A percentile compares a stretch with the other conserved stretches of the same genome.
phyloP scores from a whole-genome alignment of 2,113 vertebrate genomes.

The Dasypus novemcinctus region DNA sequence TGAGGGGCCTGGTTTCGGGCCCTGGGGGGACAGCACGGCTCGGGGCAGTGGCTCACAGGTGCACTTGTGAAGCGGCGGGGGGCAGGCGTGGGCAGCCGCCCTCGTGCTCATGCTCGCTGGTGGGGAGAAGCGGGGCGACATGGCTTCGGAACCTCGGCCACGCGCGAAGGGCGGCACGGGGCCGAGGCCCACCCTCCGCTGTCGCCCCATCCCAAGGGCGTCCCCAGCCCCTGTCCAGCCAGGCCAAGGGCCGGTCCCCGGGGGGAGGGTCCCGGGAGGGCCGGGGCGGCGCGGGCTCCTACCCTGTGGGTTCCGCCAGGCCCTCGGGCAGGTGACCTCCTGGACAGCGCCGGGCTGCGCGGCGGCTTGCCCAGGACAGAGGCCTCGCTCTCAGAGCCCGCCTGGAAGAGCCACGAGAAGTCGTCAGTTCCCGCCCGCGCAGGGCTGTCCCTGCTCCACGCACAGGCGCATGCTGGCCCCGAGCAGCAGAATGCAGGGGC shows the following conservation, averaged over 20 bases:
- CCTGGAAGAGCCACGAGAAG: constrained; percentile 91
- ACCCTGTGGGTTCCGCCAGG: constrained; percentile 91
- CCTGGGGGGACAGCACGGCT: too few relatives aligned
- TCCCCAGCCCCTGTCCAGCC: background rate
- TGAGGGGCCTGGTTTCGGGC: too few relatives aligned
- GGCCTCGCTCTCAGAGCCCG: constrained; percentile 87
- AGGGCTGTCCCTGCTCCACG: background rate
- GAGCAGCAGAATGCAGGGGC: too few relatives aligned
- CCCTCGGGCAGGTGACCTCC: constrained; percentile 89
- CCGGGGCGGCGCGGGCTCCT: constrained; percentile 83
- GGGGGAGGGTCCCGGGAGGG: background rate
- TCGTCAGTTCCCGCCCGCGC: constrained; percentile 70
- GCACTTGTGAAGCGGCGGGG: too few relatives aligned
- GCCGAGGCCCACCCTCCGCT: too few relatives aligned
- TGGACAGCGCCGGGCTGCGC: constrained; percentile 94
- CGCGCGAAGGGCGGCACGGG: too few relatives aligned
- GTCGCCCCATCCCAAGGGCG: background rate
- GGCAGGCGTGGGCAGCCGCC: too few relatives aligned
- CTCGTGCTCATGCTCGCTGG: too few relatives aligned
- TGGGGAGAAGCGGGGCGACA: too few relatives aligned
- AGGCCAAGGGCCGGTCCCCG: background rate
- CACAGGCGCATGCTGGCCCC: constrained; percentile 62
- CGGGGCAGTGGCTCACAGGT: too few relatives aligned
- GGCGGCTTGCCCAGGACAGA: constrained; percentile 95
- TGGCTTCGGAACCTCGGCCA: too few relatives aligned